Evolutionary conservation across 2,113 vertebrate genomes (phyloP).

Genomic region (Mormyrus iriodes): DNA sequence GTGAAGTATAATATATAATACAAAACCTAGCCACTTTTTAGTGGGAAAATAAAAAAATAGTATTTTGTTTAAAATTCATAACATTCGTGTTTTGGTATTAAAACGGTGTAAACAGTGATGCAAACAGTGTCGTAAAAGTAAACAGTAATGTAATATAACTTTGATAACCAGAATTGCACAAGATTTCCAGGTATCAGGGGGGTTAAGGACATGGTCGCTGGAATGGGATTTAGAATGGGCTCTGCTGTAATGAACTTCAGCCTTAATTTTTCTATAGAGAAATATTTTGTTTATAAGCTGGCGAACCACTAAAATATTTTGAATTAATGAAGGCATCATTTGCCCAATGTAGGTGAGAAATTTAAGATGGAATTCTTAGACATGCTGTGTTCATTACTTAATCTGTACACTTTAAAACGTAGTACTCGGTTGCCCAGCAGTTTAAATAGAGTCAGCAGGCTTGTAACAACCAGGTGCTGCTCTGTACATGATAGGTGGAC

Average conservation of each 20-base stretch:
- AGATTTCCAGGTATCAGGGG: background rate
- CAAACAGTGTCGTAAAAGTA: background rate
- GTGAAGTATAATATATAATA: background rate
- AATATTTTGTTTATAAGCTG: background rate
- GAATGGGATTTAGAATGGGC: background rate
- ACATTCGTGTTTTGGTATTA: background rate
- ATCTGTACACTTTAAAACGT: background rate
- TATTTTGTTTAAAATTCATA: background rate
- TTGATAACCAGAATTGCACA: background rate
- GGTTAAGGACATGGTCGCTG: background rate
- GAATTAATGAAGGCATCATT: background rate
- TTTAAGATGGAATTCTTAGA: background rate
- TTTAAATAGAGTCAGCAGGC: background rate
- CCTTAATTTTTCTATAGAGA: background rate
- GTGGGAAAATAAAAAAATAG: background rate
- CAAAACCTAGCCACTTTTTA: background rate
- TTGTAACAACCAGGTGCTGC: background rate
- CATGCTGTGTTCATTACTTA: background rate
- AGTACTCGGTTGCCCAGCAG: background rate
- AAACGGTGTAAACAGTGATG: background rate
- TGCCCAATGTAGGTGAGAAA: background rate
- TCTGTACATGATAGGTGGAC: background rate
- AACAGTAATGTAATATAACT: background rate
- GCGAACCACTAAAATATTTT: background rate
- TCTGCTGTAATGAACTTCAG: background rate